Percentiles rank a stretch among this genome's conserved stretches.
Evolutionary conservation across 2,888 invertebrate genomes (phyloP).

Genomic region (Tryphoninae sp.): DNA sequence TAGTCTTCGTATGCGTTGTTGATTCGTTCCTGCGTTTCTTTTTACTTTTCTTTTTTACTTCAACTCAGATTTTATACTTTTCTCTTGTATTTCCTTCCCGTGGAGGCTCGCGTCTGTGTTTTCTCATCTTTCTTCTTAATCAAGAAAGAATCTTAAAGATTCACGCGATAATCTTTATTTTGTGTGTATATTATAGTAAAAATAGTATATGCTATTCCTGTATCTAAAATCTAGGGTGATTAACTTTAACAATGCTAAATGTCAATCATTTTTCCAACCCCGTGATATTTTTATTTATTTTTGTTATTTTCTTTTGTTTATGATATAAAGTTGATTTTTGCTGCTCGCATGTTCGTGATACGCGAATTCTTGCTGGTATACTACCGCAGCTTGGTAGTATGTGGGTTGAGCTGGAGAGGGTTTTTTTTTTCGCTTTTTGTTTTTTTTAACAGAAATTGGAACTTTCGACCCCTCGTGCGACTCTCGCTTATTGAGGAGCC

Average conservation of each 20-base stretch:
- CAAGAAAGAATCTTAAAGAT: constrained; percentile 29
- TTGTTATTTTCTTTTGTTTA: constrained; percentile 12
- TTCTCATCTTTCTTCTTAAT: constrained; percentile 45
- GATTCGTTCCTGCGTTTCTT: constrained; percentile 13
- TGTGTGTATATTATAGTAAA: constrained; percentile 40
- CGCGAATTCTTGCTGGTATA: neutral
- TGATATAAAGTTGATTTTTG: constrained; percentile 35
- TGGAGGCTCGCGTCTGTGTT: constrained; percentile 51
- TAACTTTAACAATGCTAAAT: constrained; percentile 59
- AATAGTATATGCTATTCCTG: constrained; percentile 26
- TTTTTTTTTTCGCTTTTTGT: constrained; percentile 10
- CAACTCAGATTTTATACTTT: constrained; percentile 29
- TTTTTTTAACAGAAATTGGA: constrained; percentile 36
- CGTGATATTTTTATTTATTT: constrained; percentile 54
- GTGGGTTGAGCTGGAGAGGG: constrained; percentile 9
- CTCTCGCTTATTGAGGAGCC: constrained; percentile 9
- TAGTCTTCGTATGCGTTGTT: constrained; percentile 64
- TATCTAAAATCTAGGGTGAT: constrained; percentile 48
- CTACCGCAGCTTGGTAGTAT: constrained; percentile 7
- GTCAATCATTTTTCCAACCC: constrained; percentile 63
- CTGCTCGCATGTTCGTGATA: neutral
- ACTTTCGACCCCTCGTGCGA: constrained; percentile 38
- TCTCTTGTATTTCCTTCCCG: constrained; percentile 43
- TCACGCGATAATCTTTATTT: constrained; percentile 50
- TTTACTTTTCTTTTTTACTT: constrained; percentile 47